These are phyloP conservation scores for Gulo gulo DNA, from an alignment of 2,113 vertebrate species.

Conservation along the genomic window DNA sequence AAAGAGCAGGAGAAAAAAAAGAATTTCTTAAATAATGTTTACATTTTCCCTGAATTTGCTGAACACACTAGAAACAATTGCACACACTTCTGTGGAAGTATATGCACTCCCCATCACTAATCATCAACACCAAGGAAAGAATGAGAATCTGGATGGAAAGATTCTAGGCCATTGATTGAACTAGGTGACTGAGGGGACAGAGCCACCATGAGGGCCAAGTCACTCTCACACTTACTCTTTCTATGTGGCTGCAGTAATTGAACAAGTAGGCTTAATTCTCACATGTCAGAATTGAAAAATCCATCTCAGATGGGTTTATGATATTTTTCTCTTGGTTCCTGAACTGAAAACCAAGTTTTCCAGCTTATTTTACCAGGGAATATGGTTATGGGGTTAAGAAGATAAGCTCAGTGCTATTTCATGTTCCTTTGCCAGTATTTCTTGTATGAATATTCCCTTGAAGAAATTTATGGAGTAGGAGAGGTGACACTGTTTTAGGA, in stretches of 20 bases:
- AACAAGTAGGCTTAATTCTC: not conserved
- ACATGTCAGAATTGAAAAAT: not conserved
- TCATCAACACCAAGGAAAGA: not conserved
- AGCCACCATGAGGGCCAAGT: not conserved
- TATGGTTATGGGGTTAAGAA: not conserved
- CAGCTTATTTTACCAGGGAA: not conserved
- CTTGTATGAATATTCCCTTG: not conserved
- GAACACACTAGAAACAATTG: not conserved
- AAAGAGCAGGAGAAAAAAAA: not conserved
- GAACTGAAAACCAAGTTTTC: not conserved
- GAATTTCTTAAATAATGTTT: not conserved
- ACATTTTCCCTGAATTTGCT: not conserved
- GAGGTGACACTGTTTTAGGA: not conserved
- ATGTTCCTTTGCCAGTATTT: not conserved
- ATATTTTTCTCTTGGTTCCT: not conserved
- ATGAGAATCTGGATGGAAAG: not conserved
- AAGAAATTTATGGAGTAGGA: not conserved
- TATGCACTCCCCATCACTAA: not conserved
- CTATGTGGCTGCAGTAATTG: not conserved
- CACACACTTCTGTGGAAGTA: not conserved
- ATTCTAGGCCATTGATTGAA: not conserved
- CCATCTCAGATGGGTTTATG: not conserved
- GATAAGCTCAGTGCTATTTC: not conserved
- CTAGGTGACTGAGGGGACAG: not conserved
- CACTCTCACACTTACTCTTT: not conserved